These are phyloP conservation scores for Phataginus tricuspis DNA, from an alignment of 2,797 vertebrate species.

Conservation along the genomic window DNA sequence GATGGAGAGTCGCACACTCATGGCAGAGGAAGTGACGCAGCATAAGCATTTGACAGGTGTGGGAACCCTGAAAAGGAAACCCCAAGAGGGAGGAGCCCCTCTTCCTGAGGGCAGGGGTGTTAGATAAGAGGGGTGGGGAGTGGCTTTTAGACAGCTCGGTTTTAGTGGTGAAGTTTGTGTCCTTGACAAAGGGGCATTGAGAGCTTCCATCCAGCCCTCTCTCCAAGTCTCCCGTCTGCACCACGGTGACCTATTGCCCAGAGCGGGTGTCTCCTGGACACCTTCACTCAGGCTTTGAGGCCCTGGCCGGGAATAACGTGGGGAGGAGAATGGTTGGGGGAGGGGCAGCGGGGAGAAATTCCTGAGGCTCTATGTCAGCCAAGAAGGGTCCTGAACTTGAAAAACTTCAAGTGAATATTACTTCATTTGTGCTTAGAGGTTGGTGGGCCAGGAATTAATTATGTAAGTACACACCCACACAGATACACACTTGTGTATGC, in stretches of 20 bases:
- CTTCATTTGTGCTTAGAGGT: neutral
- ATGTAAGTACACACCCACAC: neutral
- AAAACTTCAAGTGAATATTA: neutral
- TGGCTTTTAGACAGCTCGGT: neutral
- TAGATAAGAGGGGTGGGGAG: neutral
- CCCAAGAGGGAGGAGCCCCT: neutral
- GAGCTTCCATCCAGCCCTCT: too few species aligned
- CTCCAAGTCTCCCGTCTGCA: rapidly evolving
- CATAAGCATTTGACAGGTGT: neutral
- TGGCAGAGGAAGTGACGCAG: neutral
- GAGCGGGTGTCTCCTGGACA: neutral
- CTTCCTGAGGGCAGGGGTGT: neutral
- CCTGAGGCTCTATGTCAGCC: neutral
- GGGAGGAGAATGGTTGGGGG: neutral
- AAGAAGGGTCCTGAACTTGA: neutral
- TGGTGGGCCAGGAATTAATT: neutral
- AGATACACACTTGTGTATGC: too few species aligned
- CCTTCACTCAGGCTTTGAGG: neutral
- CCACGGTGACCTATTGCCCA: rapidly evolving
- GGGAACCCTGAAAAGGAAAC: neutral
- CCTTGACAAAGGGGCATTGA: neutral
- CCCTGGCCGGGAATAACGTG: neutral
- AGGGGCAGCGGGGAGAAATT: neutral
- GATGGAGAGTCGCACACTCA: neutral
- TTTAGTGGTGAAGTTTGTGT: neutral